Evolutionary conservation across 2,113 vertebrate species (phyloP).

Genomic region (Chrysemys picta): DNA sequence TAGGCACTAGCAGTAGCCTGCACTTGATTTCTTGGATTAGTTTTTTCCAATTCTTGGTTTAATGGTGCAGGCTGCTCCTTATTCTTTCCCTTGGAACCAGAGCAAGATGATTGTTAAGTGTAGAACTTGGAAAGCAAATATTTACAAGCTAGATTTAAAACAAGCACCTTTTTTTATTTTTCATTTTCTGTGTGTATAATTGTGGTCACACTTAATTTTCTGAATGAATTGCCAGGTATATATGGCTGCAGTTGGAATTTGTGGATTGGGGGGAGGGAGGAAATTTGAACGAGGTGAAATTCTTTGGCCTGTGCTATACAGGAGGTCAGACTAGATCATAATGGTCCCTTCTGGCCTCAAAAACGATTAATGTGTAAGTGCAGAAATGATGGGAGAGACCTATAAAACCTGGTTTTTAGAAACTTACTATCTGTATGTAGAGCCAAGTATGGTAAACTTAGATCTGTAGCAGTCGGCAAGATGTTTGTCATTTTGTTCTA

Average conservation of each 20-base stretch:
- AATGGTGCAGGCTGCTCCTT: background rate
- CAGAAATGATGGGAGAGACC: background rate
- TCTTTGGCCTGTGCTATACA: background rate
- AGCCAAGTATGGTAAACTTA: background rate
- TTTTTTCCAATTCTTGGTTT: background rate
- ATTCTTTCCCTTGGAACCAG: background rate
- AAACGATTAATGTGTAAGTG: fast-evolving
- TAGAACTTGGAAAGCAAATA: background rate
- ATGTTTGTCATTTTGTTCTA: background rate
- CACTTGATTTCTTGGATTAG: background rate
- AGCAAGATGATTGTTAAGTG: background rate
- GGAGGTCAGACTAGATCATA: background rate
- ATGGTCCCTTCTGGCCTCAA: background rate
- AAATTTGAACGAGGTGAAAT: background rate
- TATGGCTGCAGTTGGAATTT: background rate
- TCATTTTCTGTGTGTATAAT: background rate
- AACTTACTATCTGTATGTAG: background rate
- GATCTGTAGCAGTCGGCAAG: background rate
- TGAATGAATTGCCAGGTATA: background rate
- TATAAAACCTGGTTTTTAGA: background rate
- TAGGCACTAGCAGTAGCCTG: background rate
- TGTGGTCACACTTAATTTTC: background rate
- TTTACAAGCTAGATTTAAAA: background rate
- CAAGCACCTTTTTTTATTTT: background rate
- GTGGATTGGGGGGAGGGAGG: background rate